Evolutionary conservation across 1,140 invertebrate species (phyloP).

Genomic region (fruit fly (Drosophila melanogaster)): Release_6_plus_ISO1_MT NT_033777.3:15090501-15091000

Average conservation of each 20-base stretch:
- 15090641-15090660: slow-evolving; percentile 6
- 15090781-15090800: slow-evolving; percentile 24
- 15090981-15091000: not conserved
- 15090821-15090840: slow-evolving; percentile 34
- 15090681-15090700: slow-evolving; percentile 63
- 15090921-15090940: slow-evolving; percentile 20
- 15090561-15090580: slow-evolving; percentile 62
- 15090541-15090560: slow-evolving; percentile 68
- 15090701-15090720: slow-evolving; percentile 61
- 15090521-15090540: slow-evolving; percentile 61
- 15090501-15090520: slow-evolving; percentile 41
- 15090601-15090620: slow-evolving; percentile 30
- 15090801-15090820: slow-evolving; percentile 8
- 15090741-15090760: slow-evolving; percentile 38
- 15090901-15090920: slow-evolving; percentile 21
- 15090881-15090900: slow-evolving; percentile 32
- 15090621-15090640: not conserved
- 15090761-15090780: slow-evolving; percentile 14
- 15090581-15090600: slow-evolving; percentile 25
- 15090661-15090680: slow-evolving; percentile 40
- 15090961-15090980: too few relatives aligned
- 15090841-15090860: not conserved
- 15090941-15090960: not conserved
- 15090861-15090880: slow-evolving; percentile 13
- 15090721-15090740: slow-evolving; percentile 43